Conservation (phyloP, 2,797 vertebrate species). For the Echeneis naucrates region DNA sequence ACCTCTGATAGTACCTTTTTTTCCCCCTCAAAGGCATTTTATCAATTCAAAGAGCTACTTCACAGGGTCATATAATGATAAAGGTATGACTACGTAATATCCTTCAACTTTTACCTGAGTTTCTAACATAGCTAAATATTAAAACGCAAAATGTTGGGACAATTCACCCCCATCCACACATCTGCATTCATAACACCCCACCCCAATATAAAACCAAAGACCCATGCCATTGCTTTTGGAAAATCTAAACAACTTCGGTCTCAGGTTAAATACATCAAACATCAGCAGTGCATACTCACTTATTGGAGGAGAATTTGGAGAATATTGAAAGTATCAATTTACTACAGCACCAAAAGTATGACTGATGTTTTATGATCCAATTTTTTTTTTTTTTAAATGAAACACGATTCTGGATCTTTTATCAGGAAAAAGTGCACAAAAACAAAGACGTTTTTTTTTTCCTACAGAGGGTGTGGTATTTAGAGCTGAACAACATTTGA, state of each 20-base stretch:
- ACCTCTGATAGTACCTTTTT: constrained; percentile 58
- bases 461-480: constrained; percentile 24
- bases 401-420: constrained; percentile 46
- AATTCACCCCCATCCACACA: constrained; percentile 27
- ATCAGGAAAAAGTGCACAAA: constrained; percentile 45
- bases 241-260: constrained; percentile 60
- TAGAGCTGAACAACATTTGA: constrained; percentile 20
- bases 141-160: constrained; percentile 43
- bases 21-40: constrained; percentile 73
- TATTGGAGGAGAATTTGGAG: constrained; percentile 25
- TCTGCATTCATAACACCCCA: constrained; percentile 22
- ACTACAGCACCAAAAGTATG: constrained; percentile 1
- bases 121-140: constrained; percentile 59
- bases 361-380: constrained; percentile 43
- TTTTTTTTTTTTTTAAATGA: constrained; percentile 25
- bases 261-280: constrained; percentile 41
- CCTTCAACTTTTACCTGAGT: constrained; percentile 75
- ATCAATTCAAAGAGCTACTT: constrained; percentile 62
- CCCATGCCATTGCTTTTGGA: constrained; percentile 46
- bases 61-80: constrained; percentile 55
- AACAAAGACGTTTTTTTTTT: constrained; percentile 27
- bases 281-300: constrained; percentile 35
- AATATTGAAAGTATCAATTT: constrained; percentile 8
- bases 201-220: constrained; percentile 37
- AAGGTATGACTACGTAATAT: constrained; percentile 40